Conservation (phyloP, 2,797 vertebrate genomes). For the Mastacembelus armatus region DNA sequence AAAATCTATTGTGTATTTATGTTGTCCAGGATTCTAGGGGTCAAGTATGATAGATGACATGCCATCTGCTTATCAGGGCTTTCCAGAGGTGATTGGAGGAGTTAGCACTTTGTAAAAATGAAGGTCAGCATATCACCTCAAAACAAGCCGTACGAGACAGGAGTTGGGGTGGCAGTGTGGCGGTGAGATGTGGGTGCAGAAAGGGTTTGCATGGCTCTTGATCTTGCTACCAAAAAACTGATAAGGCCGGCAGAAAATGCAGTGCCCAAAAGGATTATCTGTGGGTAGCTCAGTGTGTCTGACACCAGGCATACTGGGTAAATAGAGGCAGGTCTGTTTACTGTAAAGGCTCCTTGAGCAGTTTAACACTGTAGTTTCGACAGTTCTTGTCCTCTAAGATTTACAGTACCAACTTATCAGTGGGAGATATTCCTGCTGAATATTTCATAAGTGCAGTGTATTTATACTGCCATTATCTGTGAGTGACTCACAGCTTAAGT, state of each 20-base stretch:
- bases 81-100: slow-evolving; percentile 73
- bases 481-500: slow-evolving; percentile 53
- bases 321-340: slow-evolving; percentile 61
- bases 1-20: slow-evolving; percentile 68
- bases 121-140: slow-evolving; percentile 79
- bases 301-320: slow-evolving; percentile 71
- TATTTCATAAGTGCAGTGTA: slow-evolving; percentile 62
- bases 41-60: slow-evolving; percentile 83
- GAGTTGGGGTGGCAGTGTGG: slow-evolving; percentile 43
- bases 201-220: slow-evolving; percentile 62
- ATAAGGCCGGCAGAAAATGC: slow-evolving; percentile 75
- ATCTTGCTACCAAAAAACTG: slow-evolving; percentile 75
- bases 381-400: slow-evolving; percentile 35
- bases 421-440: slow-evolving; percentile 51
- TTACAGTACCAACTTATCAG: slow-evolving; percentile 29
- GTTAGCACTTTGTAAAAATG: slow-evolving; percentile 70
- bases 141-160: slow-evolving; percentile 63
- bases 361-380: slow-evolving; percentile 51
- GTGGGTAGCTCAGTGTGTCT: slow-evolving; percentile 73
- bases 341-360: slow-evolving; percentile 41
- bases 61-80: slow-evolving; percentile 81
- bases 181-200: slow-evolving; percentile 24
- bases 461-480: slow-evolving; percentile 61
- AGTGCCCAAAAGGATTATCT: slow-evolving; percentile 80
- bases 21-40: slow-evolving; percentile 71